These are phyloP conservation scores for Tricholaema leucomelas DNA, from an alignment of 2,113 vertebrate genomes.

Conservation along the genomic window DNA sequence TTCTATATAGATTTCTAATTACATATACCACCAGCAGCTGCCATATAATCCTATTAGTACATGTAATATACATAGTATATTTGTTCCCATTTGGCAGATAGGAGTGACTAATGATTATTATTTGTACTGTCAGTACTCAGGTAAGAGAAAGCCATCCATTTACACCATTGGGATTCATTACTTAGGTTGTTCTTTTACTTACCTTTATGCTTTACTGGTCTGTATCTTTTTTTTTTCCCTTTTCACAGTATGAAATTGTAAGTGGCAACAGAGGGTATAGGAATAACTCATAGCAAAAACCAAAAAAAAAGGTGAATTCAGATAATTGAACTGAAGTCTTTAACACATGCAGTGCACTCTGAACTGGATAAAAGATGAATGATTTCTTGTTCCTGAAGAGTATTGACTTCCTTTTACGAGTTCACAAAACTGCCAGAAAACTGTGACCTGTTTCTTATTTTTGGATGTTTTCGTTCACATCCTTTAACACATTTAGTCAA, in stretches of 20 bases:
- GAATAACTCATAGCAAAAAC: constrained; percentile 46
- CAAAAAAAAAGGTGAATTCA: background rate
- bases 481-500: background rate
- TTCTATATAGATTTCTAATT: constrained; percentile 84
- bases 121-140: constrained; percentile 63
- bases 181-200: constrained; percentile 49
- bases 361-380: constrained; percentile 38
- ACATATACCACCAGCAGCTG: constrained; percentile 83
- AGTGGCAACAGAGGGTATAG: constrained; percentile 64
- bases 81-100: constrained; percentile 80
- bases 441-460: background rate
- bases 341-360: constrained; percentile 20
- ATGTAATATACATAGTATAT: constrained; percentile 85
- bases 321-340: constrained; percentile 48
- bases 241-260: constrained; percentile 75
- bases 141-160: constrained; percentile 53
- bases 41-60: constrained; percentile 83
- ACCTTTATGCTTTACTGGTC: constrained; percentile 65
- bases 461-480: background rate
- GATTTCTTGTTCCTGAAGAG: constrained; percentile 12
- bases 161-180: constrained; percentile 43
- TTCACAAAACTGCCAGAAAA: constrained; percentile 44
- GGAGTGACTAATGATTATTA: constrained; percentile 69
- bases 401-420: constrained; percentile 49
- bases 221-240: constrained; percentile 13